A percentile compares a stretch with the other conserved stretches of the same genome.
phyloP scores from a whole-genome alignment of 1,140 invertebrate species.

The Trichonephila inaurata region DNA sequence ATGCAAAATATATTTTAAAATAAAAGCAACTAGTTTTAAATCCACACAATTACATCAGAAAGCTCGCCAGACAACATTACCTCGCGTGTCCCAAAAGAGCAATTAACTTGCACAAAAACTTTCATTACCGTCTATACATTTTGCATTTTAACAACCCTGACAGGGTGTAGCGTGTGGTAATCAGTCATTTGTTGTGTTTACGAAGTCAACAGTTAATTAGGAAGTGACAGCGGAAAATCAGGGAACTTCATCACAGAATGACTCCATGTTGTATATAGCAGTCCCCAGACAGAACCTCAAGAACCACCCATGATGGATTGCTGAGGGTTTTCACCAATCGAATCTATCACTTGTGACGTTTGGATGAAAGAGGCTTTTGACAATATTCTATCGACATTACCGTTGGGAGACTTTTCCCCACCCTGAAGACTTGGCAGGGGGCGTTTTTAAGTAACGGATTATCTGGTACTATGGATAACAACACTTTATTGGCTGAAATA shows the following conservation, averaged over 20 bases:
- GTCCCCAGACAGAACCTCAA: neutral
- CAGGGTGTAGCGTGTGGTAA: neutral
- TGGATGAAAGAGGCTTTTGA: constrained; percentile 6
- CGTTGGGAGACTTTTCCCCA: neutral
- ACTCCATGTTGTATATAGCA: neutral
- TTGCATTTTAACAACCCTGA: too few relatives aligned
- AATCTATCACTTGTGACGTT: constrained; percentile 20
- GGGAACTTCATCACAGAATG: neutral
- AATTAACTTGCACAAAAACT: too few relatives aligned
- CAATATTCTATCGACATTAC: neutral
- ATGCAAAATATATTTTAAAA: too few relatives aligned
- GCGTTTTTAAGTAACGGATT: neutral
- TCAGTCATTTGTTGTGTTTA: neutral
- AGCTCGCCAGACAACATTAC: too few relatives aligned
- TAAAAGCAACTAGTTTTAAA: too few relatives aligned
- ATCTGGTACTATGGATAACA: neutral
- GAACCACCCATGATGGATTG: neutral
- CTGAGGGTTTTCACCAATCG: neutral
- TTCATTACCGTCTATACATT: too few relatives aligned
- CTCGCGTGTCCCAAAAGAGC: too few relatives aligned
- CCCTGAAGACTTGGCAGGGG: neutral
- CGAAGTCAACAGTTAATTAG: neutral
- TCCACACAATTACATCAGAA: too few relatives aligned
- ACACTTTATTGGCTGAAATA: neutral
- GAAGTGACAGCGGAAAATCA: neutral